These are phyloP conservation scores for Characodon lateralis DNA, from an alignment of 2,797 vertebrate species.

Conservation along the genomic window DNA sequence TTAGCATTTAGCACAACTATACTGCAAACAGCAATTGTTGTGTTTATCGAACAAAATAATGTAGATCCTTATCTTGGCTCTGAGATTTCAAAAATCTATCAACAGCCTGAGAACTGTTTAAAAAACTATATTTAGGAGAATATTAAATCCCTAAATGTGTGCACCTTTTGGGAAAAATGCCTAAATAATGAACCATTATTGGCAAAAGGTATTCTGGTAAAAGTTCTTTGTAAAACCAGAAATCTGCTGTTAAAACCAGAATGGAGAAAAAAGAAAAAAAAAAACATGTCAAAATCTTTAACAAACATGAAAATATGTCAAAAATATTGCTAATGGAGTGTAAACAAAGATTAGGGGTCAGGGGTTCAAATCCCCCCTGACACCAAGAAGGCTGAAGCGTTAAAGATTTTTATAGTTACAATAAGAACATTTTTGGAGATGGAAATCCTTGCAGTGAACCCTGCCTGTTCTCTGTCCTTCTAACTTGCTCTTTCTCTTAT, in stretches of 20 bases:
- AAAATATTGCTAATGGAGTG: not conserved
- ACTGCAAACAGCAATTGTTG: no score
- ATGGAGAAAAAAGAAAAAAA: not conserved
- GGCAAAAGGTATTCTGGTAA: not conserved
- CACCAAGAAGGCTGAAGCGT: constrained; percentile 17
- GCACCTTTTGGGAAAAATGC: not conserved
- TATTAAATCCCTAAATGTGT: not conserved
- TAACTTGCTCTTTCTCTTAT: constrained; percentile 53
- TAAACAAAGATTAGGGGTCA: constrained; percentile 3
- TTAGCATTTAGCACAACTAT: no score
- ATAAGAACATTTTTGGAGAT: constrained; percentile 30
- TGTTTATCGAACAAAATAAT: no score
- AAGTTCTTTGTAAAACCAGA: not conserved
- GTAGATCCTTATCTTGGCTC: no score
- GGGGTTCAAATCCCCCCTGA: constrained; percentile 30
- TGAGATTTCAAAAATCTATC: no score
- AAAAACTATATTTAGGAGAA: not conserved
- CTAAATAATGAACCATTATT: not conserved
- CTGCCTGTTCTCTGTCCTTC: constrained; percentile 28
- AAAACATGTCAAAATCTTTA: not conserved
- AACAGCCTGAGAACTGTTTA: not conserved
- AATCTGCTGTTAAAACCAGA: not conserved
- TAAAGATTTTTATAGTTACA: constrained; percentile 13
- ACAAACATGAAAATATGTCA: not conserved
- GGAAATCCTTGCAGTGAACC: constrained; percentile 53